A percentile compares a stretch with the other conserved stretches of the same genome.
Evolutionary conservation across 2,888 invertebrate species (phyloP).

Genomic region (Cheilosia urbana): DNA sequence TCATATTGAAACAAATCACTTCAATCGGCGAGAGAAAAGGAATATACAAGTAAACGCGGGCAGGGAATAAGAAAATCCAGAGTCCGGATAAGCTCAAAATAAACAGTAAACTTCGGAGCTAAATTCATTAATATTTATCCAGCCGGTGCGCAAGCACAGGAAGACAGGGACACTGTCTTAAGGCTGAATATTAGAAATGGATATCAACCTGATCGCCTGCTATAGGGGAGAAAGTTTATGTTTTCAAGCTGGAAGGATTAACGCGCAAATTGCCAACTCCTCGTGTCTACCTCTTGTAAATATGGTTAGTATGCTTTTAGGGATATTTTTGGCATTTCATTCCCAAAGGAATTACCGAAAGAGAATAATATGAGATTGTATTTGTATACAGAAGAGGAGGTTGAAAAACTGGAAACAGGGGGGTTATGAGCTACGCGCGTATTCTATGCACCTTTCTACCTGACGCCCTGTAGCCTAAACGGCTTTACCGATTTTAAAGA

Average conservation of each 20-base stretch:
- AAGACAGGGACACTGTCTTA: constrained; percentile 11
- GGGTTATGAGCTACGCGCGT: too few relatives aligned
- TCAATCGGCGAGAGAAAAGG: constrained; percentile 43
- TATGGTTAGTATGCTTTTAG: not conserved
- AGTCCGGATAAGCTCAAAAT: not conserved
- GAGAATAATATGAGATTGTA: not conserved
- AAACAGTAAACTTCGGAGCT: constrained; percentile 1
- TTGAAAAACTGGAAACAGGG: too few relatives aligned
- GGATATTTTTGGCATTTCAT: constrained; percentile 23
- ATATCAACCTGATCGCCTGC: constrained; percentile 33
- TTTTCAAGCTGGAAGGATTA: constrained; percentile 48
- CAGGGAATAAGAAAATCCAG: too few relatives aligned
- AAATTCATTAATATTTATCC: constrained; percentile 59
- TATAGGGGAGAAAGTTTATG: constrained; percentile 1
- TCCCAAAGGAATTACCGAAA: constrained; percentile 35
- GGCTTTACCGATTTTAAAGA: too few relatives aligned
- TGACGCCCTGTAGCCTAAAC: too few relatives aligned
- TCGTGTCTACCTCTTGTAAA: not conserved
- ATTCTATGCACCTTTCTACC: too few relatives aligned
- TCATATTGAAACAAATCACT: constrained; percentile 62
- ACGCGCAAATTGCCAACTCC: constrained; percentile 25
- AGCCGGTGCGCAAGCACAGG: constrained; percentile 10
- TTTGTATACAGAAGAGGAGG: not conserved
- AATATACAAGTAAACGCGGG: constrained; percentile 12
- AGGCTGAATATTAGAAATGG: constrained; percentile 45